Base-by-base conservation (phyloP, 2,113 vertebrate species). In the Podarcis cretensis region DNA sequence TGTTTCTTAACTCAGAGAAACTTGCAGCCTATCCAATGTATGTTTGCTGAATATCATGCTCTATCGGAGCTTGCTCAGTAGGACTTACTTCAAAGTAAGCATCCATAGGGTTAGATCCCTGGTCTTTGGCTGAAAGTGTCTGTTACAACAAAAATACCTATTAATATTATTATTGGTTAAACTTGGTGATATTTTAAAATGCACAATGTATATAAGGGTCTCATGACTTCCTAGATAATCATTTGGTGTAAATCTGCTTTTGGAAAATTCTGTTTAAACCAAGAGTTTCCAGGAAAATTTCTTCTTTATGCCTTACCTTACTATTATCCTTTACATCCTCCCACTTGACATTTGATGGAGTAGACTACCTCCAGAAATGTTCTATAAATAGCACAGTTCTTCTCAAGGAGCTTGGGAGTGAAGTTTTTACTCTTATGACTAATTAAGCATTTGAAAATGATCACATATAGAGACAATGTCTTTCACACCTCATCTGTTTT, bases 401-500 rank as follows among this genome's bases (percentile, higher is more conserved):
- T 89, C 66, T 91, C 63, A 90, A 81, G 83, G 87, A 76, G 13
- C 23, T 14, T 30, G 5, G 83, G 20, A 84, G 6, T 86, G 80
- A 54, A 89, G 59, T 90, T 93, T 77, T 89, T 89, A 66, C 84
- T 21, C n/a, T 88, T 87, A 27, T 0, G 12, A 84, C 40, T 93
- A 91, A 93, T 91, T 88, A 90, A 90, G 75, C 86, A 86, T 1
- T 91, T 92, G 66, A 82, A 83, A 92, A 37, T 74, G 71, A 75
- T 92, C 32, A 21, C 0, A 1, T 89, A 68, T 35, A 90, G 71
- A 80, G 81, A 71, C 82, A 73, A 77, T 5, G 35, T 91, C 75
- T 93, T 93, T 91, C 88, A 84, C 85, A 92, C 71, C 71, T 94
- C 86, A 84, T 89, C 83, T 93, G 48, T 9, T 95, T 83, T 89